Evolutionary conservation across 2,113 vertebrate species (phyloP).

Genomic region (Psittacara wagleri): DNA sequence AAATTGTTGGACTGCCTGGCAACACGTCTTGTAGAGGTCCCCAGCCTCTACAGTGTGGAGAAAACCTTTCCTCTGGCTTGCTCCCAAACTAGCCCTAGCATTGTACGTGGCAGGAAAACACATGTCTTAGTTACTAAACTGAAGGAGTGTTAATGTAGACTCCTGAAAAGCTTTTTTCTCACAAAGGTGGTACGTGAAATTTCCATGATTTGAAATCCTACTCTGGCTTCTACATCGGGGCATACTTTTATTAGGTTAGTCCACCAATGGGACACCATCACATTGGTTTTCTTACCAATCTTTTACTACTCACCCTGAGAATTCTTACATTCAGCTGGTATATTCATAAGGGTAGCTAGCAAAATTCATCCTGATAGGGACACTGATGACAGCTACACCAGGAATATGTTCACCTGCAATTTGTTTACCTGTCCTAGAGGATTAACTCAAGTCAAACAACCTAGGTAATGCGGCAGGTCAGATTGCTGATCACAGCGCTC

Average conservation of each 20-base stretch:
- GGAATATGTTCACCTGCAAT: neutral
- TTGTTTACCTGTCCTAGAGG: neutral
- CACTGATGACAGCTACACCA: neutral
- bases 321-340: neutral
- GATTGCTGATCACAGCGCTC: neutral
- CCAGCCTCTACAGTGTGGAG: neutral
- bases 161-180: neutral
- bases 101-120: neutral
- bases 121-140: neutral
- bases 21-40: neutral
- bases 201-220: neutral
- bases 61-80: neutral
- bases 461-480: neutral
- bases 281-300: neutral
- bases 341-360: neutral
- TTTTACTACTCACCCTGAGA: neutral
- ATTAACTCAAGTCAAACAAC: neutral
- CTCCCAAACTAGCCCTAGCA: neutral
- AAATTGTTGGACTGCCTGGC: neutral
- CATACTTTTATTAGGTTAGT: neutral
- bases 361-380: neutral
- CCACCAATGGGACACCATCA: neutral
- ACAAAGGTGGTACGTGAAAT: neutral
- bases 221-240: neutral
- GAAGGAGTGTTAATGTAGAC: neutral